Base-by-base conservation (phyloP, 2,797 vertebrate species). In the Prionace glauca region DNA sequence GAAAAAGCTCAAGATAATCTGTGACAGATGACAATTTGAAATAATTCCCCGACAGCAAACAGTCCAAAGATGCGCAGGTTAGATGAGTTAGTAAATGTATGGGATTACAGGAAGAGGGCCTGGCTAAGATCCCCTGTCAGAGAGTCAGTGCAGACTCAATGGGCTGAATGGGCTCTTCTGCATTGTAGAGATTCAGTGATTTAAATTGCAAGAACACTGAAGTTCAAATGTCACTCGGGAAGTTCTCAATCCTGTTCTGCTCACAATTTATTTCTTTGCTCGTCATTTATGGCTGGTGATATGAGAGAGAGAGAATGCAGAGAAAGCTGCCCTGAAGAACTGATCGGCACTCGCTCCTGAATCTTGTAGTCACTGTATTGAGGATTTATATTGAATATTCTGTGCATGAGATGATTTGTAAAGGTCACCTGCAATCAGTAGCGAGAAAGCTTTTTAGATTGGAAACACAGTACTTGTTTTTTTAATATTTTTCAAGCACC, bases 371-470 rank as follows among this genome's bases (percentile, higher is more conserved):
- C 22, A 24, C 16, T 7, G 50, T 60, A 29, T 77, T 77, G 26
- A 29, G 50, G 29, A 95, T 95, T 95, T 56, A 56, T 77, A 18
- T 56, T 95, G 71, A 95, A 77, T 72, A 69, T 69, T 92, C 90
- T 67, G n/a, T 41, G 65, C 90, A 50, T 56, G 71, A 95, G 24
- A 77, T n/a, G 45, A 56, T 95, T 60, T 77, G 9, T 56, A 77
- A 95, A 95, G 93, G 93, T 95, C 93, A 95, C 16, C 71, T 10
- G 93, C 50, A 95, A 95, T 95, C 93, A 95, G 69, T 72, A 29
- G 45, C 29, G 26, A 95, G 93, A 77, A 95, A 60, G 71, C 45
- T 56, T 74, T 95, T 56, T 74, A 2, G 93, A 56, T 95, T 77
- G 93, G 65, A 72, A 95, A 74, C 72, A 60, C 45, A 50, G 93